Evolutionary conservation across 2,797 vertebrate genomes (phyloP).

Genomic region (Melanotaenia trifasciata): DNA sequence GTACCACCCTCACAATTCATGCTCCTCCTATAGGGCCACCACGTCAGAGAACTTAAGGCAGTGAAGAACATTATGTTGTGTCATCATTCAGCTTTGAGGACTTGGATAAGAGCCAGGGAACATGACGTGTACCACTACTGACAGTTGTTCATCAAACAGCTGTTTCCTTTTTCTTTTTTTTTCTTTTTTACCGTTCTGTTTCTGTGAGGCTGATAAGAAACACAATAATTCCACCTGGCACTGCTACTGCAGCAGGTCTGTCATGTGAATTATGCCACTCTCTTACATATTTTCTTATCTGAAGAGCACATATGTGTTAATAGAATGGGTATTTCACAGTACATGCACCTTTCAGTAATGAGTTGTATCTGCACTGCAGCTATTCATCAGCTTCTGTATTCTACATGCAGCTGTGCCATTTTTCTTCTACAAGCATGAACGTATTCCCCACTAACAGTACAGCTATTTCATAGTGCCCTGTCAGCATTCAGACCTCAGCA

Average conservation of each 20-base stretch:
- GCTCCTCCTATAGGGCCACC: neutral
- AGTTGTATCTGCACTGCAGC: constrained; percentile 34
- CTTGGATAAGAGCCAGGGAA: constrained; percentile 2
- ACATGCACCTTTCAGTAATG: constrained; percentile 37
- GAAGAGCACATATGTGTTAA: constrained; percentile 35
- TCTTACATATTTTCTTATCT: constrained; percentile 46
- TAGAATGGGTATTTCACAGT: constrained; percentile 34
- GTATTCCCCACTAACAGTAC: constrained; percentile 25
- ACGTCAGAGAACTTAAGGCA: constrained; percentile 1
- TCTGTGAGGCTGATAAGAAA: constrained; percentile 27
- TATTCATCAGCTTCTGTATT: constrained; percentile 36
- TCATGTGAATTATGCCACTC: constrained; percentile 26
- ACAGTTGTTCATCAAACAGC: constrained; percentile 13
- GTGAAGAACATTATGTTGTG: neutral
- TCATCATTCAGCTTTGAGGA: neutral
- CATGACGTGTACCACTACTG: neutral
- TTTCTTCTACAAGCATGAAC: constrained; percentile 37
- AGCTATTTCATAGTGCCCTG: constrained; percentile 34
- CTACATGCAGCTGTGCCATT: constrained; percentile 18
- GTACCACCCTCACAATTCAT: neutral
- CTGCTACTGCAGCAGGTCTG: constrained; percentile 18
- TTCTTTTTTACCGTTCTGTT: neutral
- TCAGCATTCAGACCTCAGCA: constrained; percentile 59
- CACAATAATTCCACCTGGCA: constrained; percentile 29
- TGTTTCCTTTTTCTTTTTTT: neutral